phyloP scores from a whole-genome alignment of 2,888 invertebrate genomes.

The Chouioia cunea region DNA sequence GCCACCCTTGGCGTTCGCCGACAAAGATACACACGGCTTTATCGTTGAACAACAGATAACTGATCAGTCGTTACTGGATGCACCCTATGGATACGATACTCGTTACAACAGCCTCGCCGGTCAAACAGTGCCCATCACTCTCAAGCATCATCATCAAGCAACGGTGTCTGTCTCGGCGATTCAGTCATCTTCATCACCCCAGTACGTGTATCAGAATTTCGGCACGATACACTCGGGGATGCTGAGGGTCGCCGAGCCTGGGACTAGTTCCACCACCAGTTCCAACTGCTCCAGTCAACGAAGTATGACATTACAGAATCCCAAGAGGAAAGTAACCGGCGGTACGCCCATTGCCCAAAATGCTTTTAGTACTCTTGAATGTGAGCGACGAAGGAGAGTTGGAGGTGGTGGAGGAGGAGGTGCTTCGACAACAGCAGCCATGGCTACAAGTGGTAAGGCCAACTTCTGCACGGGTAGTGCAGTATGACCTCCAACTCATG shows the following conservation, averaged over 20 bases:
- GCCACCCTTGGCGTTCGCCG: constrained; percentile 52
- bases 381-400: constrained; percentile 61
- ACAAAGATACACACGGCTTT: constrained; percentile 58
- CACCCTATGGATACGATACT: constrained; percentile 53
- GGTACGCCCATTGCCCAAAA: constrained; percentile 63
- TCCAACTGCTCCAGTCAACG: constrained; percentile 65
- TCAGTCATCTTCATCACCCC: constrained; percentile 53
- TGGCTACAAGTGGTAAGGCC: constrained; percentile 49
- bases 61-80: constrained; percentile 53
- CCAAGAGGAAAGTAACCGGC: constrained; percentile 55
- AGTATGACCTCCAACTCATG: constrained; percentile 67
- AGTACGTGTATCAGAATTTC: constrained; percentile 65
- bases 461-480: constrained; percentile 65
- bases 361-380: constrained; percentile 66
- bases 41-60: constrained; percentile 54
- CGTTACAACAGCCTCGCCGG: constrained; percentile 63
- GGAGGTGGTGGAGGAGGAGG: constrained; percentile 47
- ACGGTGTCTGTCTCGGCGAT: constrained; percentile 63
- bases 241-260: constrained; percentile 64
- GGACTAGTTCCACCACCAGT: constrained; percentile 64
- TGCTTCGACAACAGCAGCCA: constrained; percentile 5
- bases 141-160: constrained; percentile 59
- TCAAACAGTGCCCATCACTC: constrained; percentile 66
- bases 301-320: constrained; percentile 67
- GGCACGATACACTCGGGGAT: constrained; percentile 66